Percentiles rank a stretch among this genome's conserved stretches.
phyloP scores from a whole-genome alignment of 2,888 invertebrate genomes.

The Amorpha juglandis region DNA sequence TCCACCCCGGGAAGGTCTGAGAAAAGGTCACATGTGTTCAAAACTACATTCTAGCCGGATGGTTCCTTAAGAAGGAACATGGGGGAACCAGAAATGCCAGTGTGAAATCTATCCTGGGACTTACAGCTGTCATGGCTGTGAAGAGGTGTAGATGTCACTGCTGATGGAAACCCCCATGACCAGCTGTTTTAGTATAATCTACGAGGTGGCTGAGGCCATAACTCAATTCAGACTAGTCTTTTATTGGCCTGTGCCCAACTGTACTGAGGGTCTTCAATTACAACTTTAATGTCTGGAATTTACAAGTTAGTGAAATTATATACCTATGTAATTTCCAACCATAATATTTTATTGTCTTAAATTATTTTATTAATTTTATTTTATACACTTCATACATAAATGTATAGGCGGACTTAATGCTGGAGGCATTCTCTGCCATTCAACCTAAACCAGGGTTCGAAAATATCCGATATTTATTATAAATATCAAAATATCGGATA shows the following conservation, averaged over 20 bases:
- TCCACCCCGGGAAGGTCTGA: slow-evolving; percentile 93
- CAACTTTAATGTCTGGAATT: too few species aligned
- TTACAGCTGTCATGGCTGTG: slow-evolving; percentile 69
- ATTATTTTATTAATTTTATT: too few species aligned
- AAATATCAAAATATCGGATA: too few species aligned
- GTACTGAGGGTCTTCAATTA: slow-evolving; percentile 69
- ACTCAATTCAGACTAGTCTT: slow-evolving; percentile 96
- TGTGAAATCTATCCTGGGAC: slow-evolving; percentile 79
- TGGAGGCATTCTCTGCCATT: too few species aligned
- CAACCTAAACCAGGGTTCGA: too few species aligned
- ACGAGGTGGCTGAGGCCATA: slow-evolving; percentile 87
- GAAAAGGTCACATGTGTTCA: slow-evolving; percentile 83
- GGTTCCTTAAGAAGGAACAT: slow-evolving; percentile 86
- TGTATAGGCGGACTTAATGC: too few species aligned
- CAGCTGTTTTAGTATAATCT: slow-evolving; percentile 90
- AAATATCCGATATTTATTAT: too few species aligned
- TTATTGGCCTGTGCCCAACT: slow-evolving; percentile 83
- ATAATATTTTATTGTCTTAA: too few species aligned
- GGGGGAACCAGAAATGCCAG: slow-evolving; percentile 90
- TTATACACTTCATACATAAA: too few species aligned
- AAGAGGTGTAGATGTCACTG: slow-evolving; percentile 70
- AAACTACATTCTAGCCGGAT: slow-evolving; percentile 88
- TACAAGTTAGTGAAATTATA: too few species aligned
- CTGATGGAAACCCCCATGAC: slow-evolving; percentile 89
- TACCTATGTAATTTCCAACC: too few species aligned